Base-by-base conservation (phyloP, 1,140 invertebrate genomes). In the Zaprionus vittiger region DNA sequence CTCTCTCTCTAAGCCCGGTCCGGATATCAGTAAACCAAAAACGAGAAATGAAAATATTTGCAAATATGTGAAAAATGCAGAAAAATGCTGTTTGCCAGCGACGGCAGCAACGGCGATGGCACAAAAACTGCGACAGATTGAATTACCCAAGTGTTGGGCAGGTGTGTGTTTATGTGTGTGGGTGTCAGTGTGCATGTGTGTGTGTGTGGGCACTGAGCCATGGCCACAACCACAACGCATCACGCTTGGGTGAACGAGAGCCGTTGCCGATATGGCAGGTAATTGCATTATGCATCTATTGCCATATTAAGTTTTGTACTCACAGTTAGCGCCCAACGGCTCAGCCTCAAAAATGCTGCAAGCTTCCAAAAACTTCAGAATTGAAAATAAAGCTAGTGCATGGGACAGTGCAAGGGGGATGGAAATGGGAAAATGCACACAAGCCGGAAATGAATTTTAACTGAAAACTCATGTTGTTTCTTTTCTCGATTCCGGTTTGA, bases 271-370 rank as follows among this genome's bases (percentile, higher is more conserved):
- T 85, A 90, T 82, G 85, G 55, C 75, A 77, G 86, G 81, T 90
- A 90, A 90, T 90, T 90, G 86, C 81, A 90, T 90, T 90, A 90
- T 90, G 73, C 85, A 90, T 90, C 85, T 90, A 91, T 90, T 81
- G 79, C 85, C 68, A 68, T 89, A 89, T 84, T 89, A 89, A 89
- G 85, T 90, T 89, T 89, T 79, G 78, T 76, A 69, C 71, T 81
- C 83, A 84, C 84, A 72, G 73, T 83, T 83, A 55, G 41, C 47
- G 62, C 2, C 9, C 55, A 38, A 11, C 31, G 9, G 31, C 9
- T 34, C 31, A 34, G 31, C 3, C 17, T 41, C 34, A 17, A 68
- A 61, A 67, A 37, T 20, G 17, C 24, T 24, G 34, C 34, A 59
- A 59, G 38, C 44, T 59, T 17, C 26, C 71, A 61, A 72, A 47